A percentile compares a stretch with the other conserved stretches of the same genome.
Conservation (phyloP, 2,888 invertebrate genomes). For the Hyposoter dolosus region DNA sequence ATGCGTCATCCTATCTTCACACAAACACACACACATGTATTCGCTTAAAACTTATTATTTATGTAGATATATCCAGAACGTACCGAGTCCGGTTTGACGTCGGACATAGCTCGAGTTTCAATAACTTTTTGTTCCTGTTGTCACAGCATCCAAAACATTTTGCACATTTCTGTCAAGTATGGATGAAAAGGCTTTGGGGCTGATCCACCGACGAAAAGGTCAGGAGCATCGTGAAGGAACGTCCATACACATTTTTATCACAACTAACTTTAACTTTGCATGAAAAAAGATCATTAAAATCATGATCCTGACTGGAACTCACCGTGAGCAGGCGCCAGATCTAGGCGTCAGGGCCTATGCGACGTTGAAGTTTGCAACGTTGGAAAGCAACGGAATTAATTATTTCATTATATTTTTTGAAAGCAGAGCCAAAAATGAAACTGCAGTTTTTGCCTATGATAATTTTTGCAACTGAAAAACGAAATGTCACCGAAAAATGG, state of each 20-base stretch:
- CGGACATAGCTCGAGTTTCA: background rate
- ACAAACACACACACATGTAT: conserved; percentile 2
- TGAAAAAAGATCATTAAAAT: background rate
- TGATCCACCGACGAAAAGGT: background rate
- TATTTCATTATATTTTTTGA: no score
- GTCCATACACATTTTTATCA: background rate
- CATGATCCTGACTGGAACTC: background rate
- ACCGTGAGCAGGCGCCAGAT: no score
- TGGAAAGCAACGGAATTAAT: no score
- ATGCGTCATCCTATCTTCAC: background rate
- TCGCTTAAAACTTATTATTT: conserved; percentile 3
- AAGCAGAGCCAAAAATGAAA: no score
- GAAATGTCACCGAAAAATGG: no score
- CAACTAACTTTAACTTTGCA: background rate
- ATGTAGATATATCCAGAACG: background rate
- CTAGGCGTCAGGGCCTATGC: no score
- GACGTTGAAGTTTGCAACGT: no score
- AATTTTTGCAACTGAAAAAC: no score
- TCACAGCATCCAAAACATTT: conserved; percentile 2
- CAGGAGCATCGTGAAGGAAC: background rate
- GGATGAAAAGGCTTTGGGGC: background rate
- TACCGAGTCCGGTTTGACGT: conserved; percentile 20
- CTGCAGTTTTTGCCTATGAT: no score
- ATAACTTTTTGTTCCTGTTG: background rate
- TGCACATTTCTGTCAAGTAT: background rate